Evolutionary conservation across 2,888 invertebrate species (phyloP), one percentile per base, ranked within the genome.

Genomic region (Chrysotoxum bicinctum): DNA sequence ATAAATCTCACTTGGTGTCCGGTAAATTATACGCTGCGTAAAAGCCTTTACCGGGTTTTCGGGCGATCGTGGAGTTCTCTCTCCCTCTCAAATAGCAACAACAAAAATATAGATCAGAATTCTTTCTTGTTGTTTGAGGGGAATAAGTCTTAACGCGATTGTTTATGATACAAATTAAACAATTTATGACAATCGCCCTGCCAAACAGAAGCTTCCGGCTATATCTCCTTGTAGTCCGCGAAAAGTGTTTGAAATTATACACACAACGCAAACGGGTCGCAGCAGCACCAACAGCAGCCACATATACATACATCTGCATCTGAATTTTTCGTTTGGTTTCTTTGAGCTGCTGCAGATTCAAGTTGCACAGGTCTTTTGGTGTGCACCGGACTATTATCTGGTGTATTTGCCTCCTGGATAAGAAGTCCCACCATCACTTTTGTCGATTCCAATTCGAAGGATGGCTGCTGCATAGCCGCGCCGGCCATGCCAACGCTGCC

Each of bases 111-210:
- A 83, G 83, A 68, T 74, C 60, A 37, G 26, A 1, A 43, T 14
- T n/a, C 37, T 19, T 60, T 66, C 48, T 50, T 48, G 19, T 19
- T 23, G 19, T 50, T 45, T 43, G 21, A 21, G 19, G 19, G 62
- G 74, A 72, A 90, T 89, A 89, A 89, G 89, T 89, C 90, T 91
- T 91, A 91, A 91, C 91, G 89, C 90, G 91, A 92, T 92, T 91
- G 92, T 91, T 91, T 91, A 91, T 91, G 91, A 91, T 91, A 91
- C 90, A 91, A 92, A 91, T 91, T 91, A 91, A 92, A 92, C 91
- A 91, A 91, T 92, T 91, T 91, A 91, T 92, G 92, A 91, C 91
- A 90, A 90, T 72, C 90, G 88, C 88, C 87, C 72, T 74, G 78
- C 77, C 62, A 87, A 80, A 85, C 86, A 84, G 87, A 84, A 88